Evolutionary conservation across 2,888 invertebrate genomes (phyloP), one percentile per base, ranked within the genome.

Genomic region (Elaeidobius kamerunicus): DNA sequence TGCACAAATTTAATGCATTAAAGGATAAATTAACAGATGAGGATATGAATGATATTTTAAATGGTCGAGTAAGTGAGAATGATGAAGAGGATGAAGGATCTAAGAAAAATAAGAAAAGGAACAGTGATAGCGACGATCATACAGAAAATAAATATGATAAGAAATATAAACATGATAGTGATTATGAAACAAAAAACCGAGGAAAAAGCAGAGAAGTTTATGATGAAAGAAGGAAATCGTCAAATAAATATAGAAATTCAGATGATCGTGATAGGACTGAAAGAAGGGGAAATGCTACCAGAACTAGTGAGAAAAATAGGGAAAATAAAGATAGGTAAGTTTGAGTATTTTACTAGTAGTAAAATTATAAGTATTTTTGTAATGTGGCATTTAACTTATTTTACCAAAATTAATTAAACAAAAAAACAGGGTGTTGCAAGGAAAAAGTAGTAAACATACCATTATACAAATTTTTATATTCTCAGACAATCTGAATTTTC

Each of bases 1-100:
- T 85, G 60, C 81, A 81, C 57, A 88, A 86, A 67, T 81, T 85
- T 54, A 85, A 80, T 67, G 81, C 84, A 57, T 71, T 88, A 0
- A 80, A 82, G 67, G 77, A 77, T 56, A 72, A 76, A 67, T 65
- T 79, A 14, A 78, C 69, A 2, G 69, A 71, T 58, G 58, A 67
- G 38, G 73, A 73, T 59, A 58, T 73, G 48, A 60, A 68, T 44
- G 68, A 73, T 58, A 69, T 73, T 61, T 61, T 73, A 66, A 65
- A 69, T 72, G 73, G 72, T 63, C 66, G 72, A 73, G 67, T 68
- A 71, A 15, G 67, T 67, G 63, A 66, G 73, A 67, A 66, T 69
- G 60, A 67, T 70, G 60, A 63, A 71, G 56, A 63, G 15, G 62
- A 61, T 34, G 39, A 23, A 38, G 14, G 39, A 17, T n/a, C 32